Conservation (phyloP, 1,140 invertebrate genomes). For the Pseudomyrmex sp. region DNA sequence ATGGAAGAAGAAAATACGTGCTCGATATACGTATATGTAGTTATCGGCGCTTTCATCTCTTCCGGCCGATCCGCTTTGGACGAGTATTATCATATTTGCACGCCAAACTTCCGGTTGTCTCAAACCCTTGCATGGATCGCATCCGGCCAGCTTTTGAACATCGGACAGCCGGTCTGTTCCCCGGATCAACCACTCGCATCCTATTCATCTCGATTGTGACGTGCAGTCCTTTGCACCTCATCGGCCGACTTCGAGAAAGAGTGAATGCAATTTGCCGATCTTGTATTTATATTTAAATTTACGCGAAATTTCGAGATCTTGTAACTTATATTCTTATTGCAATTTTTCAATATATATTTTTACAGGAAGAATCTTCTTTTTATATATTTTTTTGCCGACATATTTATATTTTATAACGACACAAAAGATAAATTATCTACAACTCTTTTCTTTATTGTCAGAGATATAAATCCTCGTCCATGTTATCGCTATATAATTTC, state of each 20-base stretch:
- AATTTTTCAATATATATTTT: not conserved
- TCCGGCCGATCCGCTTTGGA: conserved; percentile 34
- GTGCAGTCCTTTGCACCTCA: conserved; percentile 14
- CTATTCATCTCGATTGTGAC: conserved; percentile 57
- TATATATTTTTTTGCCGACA: no score
- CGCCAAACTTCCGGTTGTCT: conserved; percentile 61
- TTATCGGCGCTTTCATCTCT: conserved; percentile 35
- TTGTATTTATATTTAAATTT: not conserved
- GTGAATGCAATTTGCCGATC: conserved; percentile 4
- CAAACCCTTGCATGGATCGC: conserved; percentile 58
- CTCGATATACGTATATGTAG: not conserved
- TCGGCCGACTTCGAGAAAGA: not conserved
- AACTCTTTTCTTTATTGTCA: no score
- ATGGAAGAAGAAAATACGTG: not conserved
- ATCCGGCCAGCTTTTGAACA: conserved; percentile 67
- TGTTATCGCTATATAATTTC: not conserved
- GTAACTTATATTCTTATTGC: not conserved
- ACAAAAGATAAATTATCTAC: not conserved
- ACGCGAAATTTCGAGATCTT: not conserved
- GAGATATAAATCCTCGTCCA: no score
- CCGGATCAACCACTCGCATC: conserved; percentile 64
- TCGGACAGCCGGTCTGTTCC: conserved; percentile 42
- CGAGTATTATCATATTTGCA: conserved; percentile 41
- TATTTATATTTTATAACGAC: not conserved
- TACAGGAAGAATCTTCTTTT: not conserved